Evolutionary conservation across 2,888 invertebrate species (phyloP).

Genomic region (Hermaeophaga mercurialis): DNA sequence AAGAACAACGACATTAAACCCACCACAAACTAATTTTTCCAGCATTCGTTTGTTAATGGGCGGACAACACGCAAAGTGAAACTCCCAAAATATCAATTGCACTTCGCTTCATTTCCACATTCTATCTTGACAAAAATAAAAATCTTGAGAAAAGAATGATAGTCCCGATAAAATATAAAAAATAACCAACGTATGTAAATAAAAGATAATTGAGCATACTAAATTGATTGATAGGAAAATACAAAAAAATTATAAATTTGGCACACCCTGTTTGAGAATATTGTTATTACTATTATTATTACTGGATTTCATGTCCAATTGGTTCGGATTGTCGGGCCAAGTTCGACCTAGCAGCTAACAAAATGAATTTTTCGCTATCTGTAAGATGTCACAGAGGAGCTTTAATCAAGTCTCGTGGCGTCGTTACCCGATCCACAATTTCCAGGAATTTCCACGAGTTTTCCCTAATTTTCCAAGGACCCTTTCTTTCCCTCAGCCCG

Average conservation of each 20-base stretch:
- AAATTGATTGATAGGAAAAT: neutral
- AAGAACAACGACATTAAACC: constrained; percentile 15
- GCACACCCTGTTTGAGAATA: no score
- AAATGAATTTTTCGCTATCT: constrained; percentile 23
- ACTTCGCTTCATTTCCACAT: neutral
- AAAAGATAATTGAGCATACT: neutral
- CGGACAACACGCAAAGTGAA: neutral
- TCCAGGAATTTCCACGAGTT: constrained; percentile 35
- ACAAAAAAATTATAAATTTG: neutral
- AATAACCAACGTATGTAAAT: no score
- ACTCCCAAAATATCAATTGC: neutral
- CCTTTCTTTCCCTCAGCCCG: constrained; percentile 38
- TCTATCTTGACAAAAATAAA: no score
- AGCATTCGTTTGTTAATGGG: constrained; percentile 1
- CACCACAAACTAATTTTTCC: constrained; percentile 7
- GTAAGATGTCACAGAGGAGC: constrained; percentile 19
- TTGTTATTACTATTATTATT: no score
- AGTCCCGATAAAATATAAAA: no score
- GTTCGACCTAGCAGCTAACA: constrained; percentile 6
- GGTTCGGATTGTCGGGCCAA: neutral
- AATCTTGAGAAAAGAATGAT: no score
- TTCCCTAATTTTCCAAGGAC: constrained; percentile 38
- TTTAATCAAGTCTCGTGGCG: constrained; percentile 15
- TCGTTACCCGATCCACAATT: constrained; percentile 23
- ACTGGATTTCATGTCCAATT: no score